Conservation (phyloP, 2,888 invertebrate genomes). For the Uropetala carovei region DNA sequence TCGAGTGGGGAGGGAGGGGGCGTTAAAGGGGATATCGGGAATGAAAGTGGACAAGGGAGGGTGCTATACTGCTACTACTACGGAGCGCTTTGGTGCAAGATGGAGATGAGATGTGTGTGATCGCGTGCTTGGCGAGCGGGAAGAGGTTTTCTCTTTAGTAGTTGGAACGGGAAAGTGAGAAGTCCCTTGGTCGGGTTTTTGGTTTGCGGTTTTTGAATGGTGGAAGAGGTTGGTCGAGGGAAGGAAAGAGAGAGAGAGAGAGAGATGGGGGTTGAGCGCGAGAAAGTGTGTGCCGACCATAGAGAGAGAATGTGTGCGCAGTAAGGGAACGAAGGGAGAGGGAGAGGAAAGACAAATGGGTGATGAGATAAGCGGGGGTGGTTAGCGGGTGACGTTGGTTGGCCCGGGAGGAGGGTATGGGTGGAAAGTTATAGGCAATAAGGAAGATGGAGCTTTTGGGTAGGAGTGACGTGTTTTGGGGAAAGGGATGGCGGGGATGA, state of each 20-base stretch:
- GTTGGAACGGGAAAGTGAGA: neutral
- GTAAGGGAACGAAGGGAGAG: neutral
- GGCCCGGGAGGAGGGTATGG: conserved; percentile 8
- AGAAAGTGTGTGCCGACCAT: neutral
- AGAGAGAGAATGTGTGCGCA: neutral
- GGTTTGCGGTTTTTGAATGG: conserved; percentile 42
- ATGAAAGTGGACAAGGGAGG: conserved; percentile 40
- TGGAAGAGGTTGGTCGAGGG: neutral
- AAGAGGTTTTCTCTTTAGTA: neutral
- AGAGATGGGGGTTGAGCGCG: neutral
- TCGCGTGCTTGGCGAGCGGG: neutral
- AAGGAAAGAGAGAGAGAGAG: neutral
- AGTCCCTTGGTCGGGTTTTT: conserved; percentile 18
- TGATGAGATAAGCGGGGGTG: conserved; percentile 62
- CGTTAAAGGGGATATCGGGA: conserved; percentile 29
- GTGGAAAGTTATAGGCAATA: conserved; percentile 63
- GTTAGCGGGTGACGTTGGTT: conserved; percentile 59
- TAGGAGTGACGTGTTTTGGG: neutral
- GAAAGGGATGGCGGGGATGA: neutral
- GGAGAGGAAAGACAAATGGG: conserved; percentile 37
- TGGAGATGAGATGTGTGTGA: conserved; percentile 51
- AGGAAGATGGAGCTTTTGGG: conserved; percentile 54
- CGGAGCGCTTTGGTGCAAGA: neutral
- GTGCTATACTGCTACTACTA: neutral
- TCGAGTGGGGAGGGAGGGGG: neutral